phyloP scores from a whole-genome alignment of 1,140 invertebrate genomes.

The Magallana ariakensis region DNA sequence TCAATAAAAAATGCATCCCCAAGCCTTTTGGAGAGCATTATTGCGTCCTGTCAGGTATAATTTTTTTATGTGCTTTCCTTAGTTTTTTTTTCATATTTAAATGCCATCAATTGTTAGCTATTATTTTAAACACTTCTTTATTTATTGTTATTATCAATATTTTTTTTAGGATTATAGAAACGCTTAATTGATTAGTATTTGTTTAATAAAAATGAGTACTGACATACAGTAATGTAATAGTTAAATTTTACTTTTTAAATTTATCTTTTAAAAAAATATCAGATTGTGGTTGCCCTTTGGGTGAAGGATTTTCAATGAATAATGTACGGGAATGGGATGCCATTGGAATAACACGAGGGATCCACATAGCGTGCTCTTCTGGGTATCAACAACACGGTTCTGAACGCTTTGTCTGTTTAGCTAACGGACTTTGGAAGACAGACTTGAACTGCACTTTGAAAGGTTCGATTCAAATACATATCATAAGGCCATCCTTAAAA shows the following conservation, averaged over 20 bases:
- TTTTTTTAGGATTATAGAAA: not conserved
- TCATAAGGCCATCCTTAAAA: too few species aligned
- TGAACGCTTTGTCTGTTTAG: not conserved
- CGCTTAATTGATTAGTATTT: not conserved
- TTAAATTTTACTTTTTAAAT: too few species aligned
- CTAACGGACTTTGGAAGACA: not conserved
- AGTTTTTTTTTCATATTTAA: not conserved
- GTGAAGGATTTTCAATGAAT: not conserved
- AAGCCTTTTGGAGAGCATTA: not conserved
- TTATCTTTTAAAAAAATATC: too few species aligned
- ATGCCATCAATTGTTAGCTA: not conserved
- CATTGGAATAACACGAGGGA: not conserved
- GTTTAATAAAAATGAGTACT: not conserved
- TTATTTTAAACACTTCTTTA: not conserved
- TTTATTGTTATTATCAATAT: not conserved
- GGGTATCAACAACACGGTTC: not conserved
- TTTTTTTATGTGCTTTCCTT: not conserved
- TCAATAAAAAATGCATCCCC: not conserved
- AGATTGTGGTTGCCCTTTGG: not conserved
- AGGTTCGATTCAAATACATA: too few species aligned
- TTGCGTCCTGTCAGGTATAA: not conserved
- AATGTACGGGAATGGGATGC: not conserved
- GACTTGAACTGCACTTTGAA: not conserved
- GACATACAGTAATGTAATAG: not conserved
- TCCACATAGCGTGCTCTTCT: not conserved